Evolutionary conservation across 2,797 vertebrate genomes (phyloP).

Genomic region (Adrianichthys oophorus): DNA sequence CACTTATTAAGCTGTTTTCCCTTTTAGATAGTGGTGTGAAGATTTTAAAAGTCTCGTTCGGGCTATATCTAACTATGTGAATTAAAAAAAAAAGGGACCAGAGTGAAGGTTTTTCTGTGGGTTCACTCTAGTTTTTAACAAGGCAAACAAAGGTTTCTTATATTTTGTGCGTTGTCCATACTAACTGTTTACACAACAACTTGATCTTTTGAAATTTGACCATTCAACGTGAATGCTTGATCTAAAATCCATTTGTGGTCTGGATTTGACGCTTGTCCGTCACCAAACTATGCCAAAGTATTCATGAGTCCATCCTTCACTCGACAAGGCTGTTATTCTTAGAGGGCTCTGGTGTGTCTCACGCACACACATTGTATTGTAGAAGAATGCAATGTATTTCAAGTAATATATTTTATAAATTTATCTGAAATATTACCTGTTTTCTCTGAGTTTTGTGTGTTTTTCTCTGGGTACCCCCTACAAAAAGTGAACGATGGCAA

Average conservation of each 20-base stretch:
- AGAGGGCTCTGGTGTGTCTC: constrained; percentile 66
- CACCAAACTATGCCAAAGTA: constrained; percentile 83
- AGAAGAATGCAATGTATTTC: constrained; percentile 66
- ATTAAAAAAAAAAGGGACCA: constrained; percentile 26
- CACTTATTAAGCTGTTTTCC: constrained; percentile 36
- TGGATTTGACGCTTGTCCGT: constrained; percentile 67
- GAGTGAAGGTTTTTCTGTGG: constrained; percentile 24
- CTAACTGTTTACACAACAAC: constrained; percentile 43
- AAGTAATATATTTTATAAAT: constrained; percentile 77
- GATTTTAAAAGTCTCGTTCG: constrained; percentile 21
- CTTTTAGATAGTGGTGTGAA: constrained; percentile 22
- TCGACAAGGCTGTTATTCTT: constrained; percentile 63
- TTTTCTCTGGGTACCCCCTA: not conserved
- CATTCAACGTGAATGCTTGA: constrained; percentile 37
- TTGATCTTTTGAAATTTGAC: constrained; percentile 27
- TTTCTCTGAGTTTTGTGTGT: constrained; percentile 9
- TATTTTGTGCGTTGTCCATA: constrained; percentile 39
- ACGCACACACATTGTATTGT: constrained; percentile 58
- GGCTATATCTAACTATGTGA: constrained; percentile 47
- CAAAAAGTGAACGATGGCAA: too few species aligned
- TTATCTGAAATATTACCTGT: constrained; percentile 51
- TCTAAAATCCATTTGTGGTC: constrained; percentile 41
- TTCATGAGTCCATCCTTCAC: constrained; percentile 54
- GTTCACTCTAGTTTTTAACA: constrained; percentile 21
- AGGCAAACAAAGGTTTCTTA: constrained; percentile 21